phyloP scores from a whole-genome alignment of 2,113 vertebrate genomes.

The Sander lucioperca region DNA sequence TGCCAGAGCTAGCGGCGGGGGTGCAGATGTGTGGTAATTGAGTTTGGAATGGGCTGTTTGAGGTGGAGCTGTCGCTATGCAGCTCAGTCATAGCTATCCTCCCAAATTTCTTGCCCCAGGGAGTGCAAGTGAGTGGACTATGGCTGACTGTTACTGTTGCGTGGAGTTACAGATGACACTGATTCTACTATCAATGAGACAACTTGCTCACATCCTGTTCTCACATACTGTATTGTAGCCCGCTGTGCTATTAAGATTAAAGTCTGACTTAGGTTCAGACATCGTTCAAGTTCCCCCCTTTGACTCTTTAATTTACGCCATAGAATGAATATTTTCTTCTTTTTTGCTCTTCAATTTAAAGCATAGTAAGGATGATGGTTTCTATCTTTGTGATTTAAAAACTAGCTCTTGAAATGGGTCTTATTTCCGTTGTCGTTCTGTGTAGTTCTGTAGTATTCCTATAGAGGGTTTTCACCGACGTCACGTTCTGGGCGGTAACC shows the following conservation, averaged over 20 bases:
- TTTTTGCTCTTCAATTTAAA: conserved; percentile 8
- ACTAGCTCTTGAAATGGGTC: neutral
- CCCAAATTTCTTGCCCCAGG: conserved; percentile 61
- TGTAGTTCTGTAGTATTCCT: no score
- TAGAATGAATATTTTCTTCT: neutral
- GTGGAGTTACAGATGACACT: conserved; percentile 46
- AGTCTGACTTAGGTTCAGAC: conserved; percentile 28
- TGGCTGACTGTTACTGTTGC: conserved; percentile 39
- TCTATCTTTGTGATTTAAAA: conserved; percentile 1
- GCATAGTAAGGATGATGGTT: neutral
- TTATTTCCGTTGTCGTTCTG: no score
- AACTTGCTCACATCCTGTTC: conserved; percentile 29
- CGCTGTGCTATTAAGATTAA: conserved; percentile 57
- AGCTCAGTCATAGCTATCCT: conserved; percentile 67
- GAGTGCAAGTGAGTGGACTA: conserved; percentile 44
- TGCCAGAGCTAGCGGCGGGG: conserved; percentile 50
- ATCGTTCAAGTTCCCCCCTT: neutral
- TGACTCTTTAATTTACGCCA: conserved; percentile 19
- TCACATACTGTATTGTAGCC: conserved; percentile 21
- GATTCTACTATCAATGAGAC: conserved; percentile 26
- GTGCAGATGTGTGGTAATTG: conserved; percentile 79
- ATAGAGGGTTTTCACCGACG: no score
- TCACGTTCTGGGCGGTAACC: no score
- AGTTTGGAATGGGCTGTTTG: conserved; percentile 74
- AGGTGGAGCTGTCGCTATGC: conserved; percentile 70